phyloP scores from a whole-genome alignment of 2,797 vertebrate species.

The Anisognathus igniventris region DNA sequence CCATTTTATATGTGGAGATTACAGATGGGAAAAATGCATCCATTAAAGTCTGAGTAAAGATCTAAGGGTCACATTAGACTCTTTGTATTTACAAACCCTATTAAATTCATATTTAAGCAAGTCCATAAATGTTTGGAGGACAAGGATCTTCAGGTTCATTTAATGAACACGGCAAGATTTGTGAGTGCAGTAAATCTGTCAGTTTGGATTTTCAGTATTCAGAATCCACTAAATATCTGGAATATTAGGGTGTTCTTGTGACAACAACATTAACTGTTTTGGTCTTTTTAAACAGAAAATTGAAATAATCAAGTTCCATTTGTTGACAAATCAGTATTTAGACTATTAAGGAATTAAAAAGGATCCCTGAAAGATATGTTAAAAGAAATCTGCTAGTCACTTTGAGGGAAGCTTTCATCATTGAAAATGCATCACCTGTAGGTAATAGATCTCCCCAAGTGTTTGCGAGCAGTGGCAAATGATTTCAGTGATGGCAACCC shows the following conservation, averaged over 20 bases:
- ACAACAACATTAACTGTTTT: not conserved
- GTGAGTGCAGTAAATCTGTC: not conserved
- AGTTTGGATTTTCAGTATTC: not conserved
- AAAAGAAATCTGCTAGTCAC: not conserved
- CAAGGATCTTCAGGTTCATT: not conserved
- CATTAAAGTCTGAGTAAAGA: not conserved
- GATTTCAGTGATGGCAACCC: not conserved
- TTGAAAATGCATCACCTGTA: not conserved
- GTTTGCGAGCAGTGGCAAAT: not conserved
- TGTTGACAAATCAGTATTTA: not conserved
- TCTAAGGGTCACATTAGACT: not conserved
- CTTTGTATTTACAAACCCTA: not conserved
- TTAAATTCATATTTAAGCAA: not conserved
- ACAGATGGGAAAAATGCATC: not conserved
- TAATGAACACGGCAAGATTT: not conserved
- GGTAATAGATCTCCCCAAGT: not conserved
- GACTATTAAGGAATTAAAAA: not conserved
- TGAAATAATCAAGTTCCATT: not conserved
- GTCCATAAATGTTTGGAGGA: not conserved
- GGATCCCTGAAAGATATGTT: fast-evolving
- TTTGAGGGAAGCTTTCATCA: not conserved
- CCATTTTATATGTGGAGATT: not conserved
- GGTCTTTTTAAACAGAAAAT: not conserved
- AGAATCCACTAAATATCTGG: not conserved
- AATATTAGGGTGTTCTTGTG: not conserved